Evolutionary conservation across 2,888 invertebrate genomes (phyloP).

Genomic region (Calliopum simillimum): DNA sequence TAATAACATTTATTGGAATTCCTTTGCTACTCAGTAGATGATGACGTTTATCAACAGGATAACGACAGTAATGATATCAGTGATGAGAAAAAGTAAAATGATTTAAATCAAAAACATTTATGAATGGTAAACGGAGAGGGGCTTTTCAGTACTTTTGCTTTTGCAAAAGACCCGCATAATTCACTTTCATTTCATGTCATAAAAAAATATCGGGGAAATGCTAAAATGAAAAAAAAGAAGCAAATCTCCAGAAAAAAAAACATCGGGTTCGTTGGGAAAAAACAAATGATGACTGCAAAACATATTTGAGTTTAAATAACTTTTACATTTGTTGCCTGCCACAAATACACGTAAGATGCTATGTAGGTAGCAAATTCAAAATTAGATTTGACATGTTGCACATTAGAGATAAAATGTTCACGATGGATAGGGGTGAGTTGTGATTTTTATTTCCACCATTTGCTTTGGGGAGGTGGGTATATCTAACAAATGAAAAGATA

Average conservation of each 20-base stretch:
- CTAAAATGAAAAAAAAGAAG: background rate
- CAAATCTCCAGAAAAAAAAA: background rate
- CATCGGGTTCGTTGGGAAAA: background rate
- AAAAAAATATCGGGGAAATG: no score
- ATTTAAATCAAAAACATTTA: conserved; percentile 6
- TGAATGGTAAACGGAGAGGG: no score
- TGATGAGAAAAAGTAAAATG: background rate
- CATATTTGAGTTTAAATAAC: conserved; percentile 40
- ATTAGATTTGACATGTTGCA: conserved; percentile 49
- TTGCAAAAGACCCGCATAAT: no score
- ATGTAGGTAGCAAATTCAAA: conserved; percentile 23
- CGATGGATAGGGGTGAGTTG: background rate
- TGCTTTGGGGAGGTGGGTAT: background rate
- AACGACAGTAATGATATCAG: background rate
- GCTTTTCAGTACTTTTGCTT: no score
- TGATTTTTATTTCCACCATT: no score
- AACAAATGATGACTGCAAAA: conserved; percentile 22
- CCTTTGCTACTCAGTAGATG: no score
- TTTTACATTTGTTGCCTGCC: conserved; percentile 40
- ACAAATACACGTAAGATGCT: background rate
- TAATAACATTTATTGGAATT: conserved; percentile 4
- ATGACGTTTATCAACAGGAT: background rate
- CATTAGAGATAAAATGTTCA: conserved; percentile 43
- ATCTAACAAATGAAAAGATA: conserved; percentile 42
- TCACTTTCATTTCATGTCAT: no score